Evolutionary conservation across 2,888 invertebrate genomes (phyloP), one percentile per base, ranked within the genome.

Genomic region (Limenitis camilla): DNA sequence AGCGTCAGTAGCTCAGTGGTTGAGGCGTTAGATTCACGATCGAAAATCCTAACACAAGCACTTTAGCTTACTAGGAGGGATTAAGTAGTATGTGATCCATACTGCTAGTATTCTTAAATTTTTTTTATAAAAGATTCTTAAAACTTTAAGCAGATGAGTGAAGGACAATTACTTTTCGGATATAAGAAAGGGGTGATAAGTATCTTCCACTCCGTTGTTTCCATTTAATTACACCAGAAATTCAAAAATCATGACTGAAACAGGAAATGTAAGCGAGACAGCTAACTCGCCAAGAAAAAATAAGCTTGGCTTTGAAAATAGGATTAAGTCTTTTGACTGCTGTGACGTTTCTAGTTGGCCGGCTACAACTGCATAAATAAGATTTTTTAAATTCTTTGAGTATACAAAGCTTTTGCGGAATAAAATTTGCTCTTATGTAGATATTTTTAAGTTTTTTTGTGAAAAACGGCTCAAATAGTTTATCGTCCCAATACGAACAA

Each of bases 221-320:
- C 77, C 76, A 75, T 85, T 85, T 84, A 83, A 85, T 84, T 84
- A 83, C 83, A 79, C 75, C 74, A 71, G 67, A 74, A 79, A 77
- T 78, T 74, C 74, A 72, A 69, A 78, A 72, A 19, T 19, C 19
- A 19, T 74, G 77, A 74, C 69, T 70, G 69, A 61, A 66, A 46
- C 35, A 40, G 60, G 61, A 64, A 68, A 63, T 65, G 66, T 67
- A 68, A 67, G 61, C 61, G 63, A 59, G 61, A 59, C 62, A 61
- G 57, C 43, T 41, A 39, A 43, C 31, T 46, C 47, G 40, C 42
- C 49, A 42, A 42, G 33, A 49, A 53, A 61, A 54, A 39, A 30
- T 69, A 68, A 36, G 36, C 36, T 36, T 33, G 41, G 71, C 69
- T 73, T 76, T 75, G 72, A 70, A 74, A 79, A 81, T 79, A 72